Evolutionary conservation across 1,140 invertebrate genomes (phyloP), one percentile per base, ranked within the genome.

Genomic region (Cardiocondyla obscurior): DNA sequence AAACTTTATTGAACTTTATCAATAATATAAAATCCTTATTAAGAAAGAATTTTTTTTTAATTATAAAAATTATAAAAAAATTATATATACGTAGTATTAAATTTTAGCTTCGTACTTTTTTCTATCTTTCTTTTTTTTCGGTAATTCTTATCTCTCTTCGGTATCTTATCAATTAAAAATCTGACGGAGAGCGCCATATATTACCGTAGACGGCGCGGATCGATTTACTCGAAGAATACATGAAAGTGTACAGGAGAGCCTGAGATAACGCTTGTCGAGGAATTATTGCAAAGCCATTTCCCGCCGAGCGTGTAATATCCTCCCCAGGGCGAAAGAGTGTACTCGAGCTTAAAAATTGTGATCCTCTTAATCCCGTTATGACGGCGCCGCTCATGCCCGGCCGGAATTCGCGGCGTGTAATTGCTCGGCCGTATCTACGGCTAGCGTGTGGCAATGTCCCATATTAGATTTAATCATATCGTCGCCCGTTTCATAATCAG

Each of bases 401-500:
- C 25, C 65, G 58, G 42, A 72, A 85, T 86, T 85, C 28, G 55
- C 42, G 77, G 62, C 62, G 8, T 60, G 44, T 86, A 86, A 86
- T 85, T 86, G 73, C 77, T 70, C 33, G 77, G 77, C 28, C 49
- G 25, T 88, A 70, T 67, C 74, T 57, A 89, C 67, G 64, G 70
- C 65, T 44, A 49, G 84, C 83, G 53, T 33, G 46, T 42, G 46
- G 46, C 44, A 67, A 25, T 39, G 44, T 53, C 36, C 58, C 42
- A 10, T n/a, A 65, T 46, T 72, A 58, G 65, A 81, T 84, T 81
- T 44, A 51, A 33, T 83, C 62, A 51, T 58, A 73, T 77, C 73
- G 79, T 79, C 69, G 84, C 57, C 84, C 85, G 42, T 53, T 3
- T 30, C 53, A 85, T 92, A 93, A 93, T 93, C 89, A 93, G 89